Percentiles rank a stretch among this genome's conserved stretches.
These are phyloP conservation scores for Turnix velox DNA, from an alignment of 2,113 vertebrate species.

Conservation along the genomic window DNA sequence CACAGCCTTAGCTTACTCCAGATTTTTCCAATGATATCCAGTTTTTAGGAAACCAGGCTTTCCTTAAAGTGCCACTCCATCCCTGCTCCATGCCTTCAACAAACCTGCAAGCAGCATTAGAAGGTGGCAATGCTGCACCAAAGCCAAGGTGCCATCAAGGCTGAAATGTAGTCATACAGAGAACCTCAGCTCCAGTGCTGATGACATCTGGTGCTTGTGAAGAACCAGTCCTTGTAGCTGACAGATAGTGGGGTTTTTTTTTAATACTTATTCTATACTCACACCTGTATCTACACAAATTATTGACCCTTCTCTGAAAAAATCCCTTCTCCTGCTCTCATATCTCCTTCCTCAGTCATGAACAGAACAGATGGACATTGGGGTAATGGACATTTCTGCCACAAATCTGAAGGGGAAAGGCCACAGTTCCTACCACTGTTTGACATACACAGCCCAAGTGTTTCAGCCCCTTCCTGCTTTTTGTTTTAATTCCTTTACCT, in stretches of 20 bases:
- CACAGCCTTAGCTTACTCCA: not conserved
- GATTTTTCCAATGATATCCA: not conserved
- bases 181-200: too few species aligned
- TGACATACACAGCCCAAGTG: not conserved
- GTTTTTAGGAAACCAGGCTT: not conserved
- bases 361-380: not conserved
- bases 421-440: not conserved
- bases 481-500: slow-evolving; percentile 19
- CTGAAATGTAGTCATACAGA: too few species aligned
- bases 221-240: not conserved
- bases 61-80: not conserved
- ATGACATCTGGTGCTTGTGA: too few species aligned
- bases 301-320: not conserved
- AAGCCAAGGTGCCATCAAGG: not conserved
- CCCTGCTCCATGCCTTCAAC: not conserved
- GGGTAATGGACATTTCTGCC: not conserved
- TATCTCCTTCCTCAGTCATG: not conserved
- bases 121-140: not conserved
- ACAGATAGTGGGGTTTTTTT: not conserved
- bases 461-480: not conserved
- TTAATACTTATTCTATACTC: not conserved
- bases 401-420: not conserved
- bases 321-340: not conserved
- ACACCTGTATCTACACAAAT: not conserved
- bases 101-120: not conserved